These are phyloP conservation scores for Macaca mulatta DNA, from an alignment of 2,113 vertebrate genomes.

Conservation along the genomic window DNA sequence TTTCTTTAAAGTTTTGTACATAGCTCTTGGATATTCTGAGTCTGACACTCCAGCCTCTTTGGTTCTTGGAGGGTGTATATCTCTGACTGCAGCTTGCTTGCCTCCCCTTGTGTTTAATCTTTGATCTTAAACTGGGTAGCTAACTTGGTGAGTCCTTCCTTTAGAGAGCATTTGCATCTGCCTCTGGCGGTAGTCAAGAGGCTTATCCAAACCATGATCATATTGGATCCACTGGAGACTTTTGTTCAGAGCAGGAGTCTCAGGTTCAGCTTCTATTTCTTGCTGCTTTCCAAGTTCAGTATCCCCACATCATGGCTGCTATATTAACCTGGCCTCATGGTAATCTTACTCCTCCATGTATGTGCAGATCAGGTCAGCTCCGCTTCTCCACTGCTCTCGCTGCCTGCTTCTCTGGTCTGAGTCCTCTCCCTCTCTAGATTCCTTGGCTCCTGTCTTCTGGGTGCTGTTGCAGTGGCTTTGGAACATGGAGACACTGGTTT, in stretches of 20 bases:
- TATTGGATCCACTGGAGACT: not conserved
- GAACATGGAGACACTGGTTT: not conserved
- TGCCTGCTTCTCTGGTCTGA: not conserved
- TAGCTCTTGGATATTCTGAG: not conserved
- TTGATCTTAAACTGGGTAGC: not conserved
- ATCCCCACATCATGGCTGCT: fast-evolving
- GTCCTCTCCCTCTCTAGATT: not conserved
- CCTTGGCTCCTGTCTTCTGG: not conserved
- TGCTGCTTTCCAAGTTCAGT: not conserved
- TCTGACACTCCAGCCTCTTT: not conserved
- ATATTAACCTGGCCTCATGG: fast-evolving
- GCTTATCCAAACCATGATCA: not conserved
- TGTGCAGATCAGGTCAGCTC: too few species aligned
- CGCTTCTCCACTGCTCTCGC: not conserved
- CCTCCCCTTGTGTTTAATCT: not conserved
- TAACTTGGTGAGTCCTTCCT: not conserved
- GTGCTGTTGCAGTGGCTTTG: not conserved
- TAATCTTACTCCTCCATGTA: too few species aligned
- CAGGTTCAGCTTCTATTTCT: not conserved
- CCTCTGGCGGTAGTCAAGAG: not conserved
- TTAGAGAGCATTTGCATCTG: not conserved
- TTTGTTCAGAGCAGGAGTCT: not conserved
- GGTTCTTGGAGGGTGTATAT: not conserved
- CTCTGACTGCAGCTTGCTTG: not conserved
- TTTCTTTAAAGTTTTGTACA: not conserved